Conservation (phyloP, 2,888 invertebrate species). For the Oscheius sp. region DNA sequence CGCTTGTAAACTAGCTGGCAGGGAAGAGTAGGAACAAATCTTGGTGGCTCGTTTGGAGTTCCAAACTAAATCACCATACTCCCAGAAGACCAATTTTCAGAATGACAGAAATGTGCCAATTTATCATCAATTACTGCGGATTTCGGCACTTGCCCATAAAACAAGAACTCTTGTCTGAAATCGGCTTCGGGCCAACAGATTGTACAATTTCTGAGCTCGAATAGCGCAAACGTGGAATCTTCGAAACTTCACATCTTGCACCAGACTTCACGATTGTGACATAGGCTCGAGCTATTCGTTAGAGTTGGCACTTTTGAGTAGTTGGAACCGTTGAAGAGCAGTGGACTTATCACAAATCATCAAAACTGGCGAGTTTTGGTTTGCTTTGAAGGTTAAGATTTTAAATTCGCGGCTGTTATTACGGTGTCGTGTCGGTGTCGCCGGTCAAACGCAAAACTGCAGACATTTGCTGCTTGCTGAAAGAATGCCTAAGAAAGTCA, state of each 20-base stretch:
- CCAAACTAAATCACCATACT: neutral
- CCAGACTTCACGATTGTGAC: too few species aligned
- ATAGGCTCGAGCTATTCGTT: neutral
- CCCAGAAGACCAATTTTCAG: conserved; percentile 3
- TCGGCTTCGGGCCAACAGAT: too few species aligned
- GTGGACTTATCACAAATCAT: neutral
- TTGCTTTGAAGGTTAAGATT: neutral
- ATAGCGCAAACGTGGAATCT: too few species aligned
- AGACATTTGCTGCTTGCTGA: neutral
- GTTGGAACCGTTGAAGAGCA: neutral
- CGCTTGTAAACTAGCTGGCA: neutral
- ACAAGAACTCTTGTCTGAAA: neutral
- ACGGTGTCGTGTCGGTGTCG: neutral
- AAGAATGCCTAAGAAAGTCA: neutral
- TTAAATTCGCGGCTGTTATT: conserved; percentile 3
- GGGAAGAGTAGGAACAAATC: neutral
- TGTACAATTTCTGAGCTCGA: too few species aligned
- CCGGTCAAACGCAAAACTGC: too few species aligned
- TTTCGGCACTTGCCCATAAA: conserved; percentile 1
- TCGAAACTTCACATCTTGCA: too few species aligned
- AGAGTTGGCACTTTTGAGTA: too few species aligned
- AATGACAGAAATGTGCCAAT: neutral
- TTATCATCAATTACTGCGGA: conserved; percentile 29
- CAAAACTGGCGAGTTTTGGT: neutral
- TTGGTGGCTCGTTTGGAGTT: neutral